These are phyloP conservation scores for Trachythela sp. DNA, from an alignment of 64 coral and sea anemone genomes.

Conservation along the genomic window DNA sequence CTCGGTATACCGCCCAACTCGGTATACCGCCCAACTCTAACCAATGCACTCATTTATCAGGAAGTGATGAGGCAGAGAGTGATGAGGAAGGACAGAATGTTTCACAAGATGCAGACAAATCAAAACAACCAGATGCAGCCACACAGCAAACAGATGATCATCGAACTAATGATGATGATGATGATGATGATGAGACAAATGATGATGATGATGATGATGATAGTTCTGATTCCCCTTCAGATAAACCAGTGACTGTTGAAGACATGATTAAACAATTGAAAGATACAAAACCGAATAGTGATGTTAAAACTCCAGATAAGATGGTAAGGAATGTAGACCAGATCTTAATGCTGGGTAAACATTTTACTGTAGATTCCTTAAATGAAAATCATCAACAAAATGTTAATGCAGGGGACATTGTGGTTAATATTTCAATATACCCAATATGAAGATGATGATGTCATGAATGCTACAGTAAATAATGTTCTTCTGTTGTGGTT, in stretches of 20 bases:
- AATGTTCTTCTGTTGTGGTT: too few species aligned
- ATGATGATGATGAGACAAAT: slow-evolving; percentile 30
- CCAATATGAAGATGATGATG: too few species aligned
- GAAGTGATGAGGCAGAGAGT: slow-evolving; percentile 16
- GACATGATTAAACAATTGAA: slow-evolving; percentile 57
- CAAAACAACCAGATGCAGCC: neutral
- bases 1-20: too few species aligned
- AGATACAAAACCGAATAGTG: slow-evolving; percentile 27
- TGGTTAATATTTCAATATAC: too few species aligned
- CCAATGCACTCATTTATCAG: neutral
- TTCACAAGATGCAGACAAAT: neutral
- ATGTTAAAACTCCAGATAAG: neutral
- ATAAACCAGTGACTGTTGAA: slow-evolving; percentile 42
- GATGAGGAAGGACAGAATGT: slow-evolving; percentile 23
- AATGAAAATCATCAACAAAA: too few species aligned
- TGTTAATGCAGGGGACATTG: too few species aligned
- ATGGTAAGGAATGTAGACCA: neutral
- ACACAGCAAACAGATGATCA: neutral
- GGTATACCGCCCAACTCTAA: neutral
- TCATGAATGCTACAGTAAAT: too few species aligned
- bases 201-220: slow-evolving; percentile 47
- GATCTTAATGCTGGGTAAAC: too few species aligned
- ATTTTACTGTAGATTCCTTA: too few species aligned
- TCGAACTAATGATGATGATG: slow-evolving; percentile 2
- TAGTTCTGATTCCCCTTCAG: slow-evolving; percentile 30